Base-by-base conservation (phyloP, 2,797 vertebrate genomes). In the Perodicticus potto region DNA sequence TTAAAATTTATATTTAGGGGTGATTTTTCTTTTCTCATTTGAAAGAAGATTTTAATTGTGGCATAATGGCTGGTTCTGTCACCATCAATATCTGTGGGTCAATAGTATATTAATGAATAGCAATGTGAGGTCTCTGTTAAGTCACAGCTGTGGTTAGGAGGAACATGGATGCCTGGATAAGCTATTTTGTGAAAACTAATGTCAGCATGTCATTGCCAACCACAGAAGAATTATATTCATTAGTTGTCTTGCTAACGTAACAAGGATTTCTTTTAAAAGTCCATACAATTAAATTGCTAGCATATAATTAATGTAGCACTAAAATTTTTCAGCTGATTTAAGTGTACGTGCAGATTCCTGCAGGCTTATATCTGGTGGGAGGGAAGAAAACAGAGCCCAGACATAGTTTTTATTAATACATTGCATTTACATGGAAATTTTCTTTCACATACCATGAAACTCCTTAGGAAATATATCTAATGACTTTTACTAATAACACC, bases 1-100 rank as follows among this genome's bases (percentile, higher is more conserved):
- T 96, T 91, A 91, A 97, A 96, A 97, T 97, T 92, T 96, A 95
- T 97, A 96, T 96, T 94, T 80, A 95, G 78, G 73, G 69, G 77
- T 74, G 55, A 97, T 97, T 94, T 97, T 96, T 95, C 92, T 96
- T 89, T 91, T 82, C 89, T 95, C n/a, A 2, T 95, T 86, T 96
- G 96, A 97, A 95, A 83, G 92, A 93, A 93, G 82, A 63, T 96
- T 96, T 97, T 96, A 97, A 97, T 97, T 97, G 96, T 96, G 84
- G 40, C 72, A 34, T 89, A 97, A 97, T 93, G 96, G 87, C 83
- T 73, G 81, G 91, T 89, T 59, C 69, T 73, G 77, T 93, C 61
- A 40, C 67, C 94, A 94, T 97, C 87, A 91, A 93, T 97, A 95
- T 91, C 80, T 2, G 9, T 27, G 76, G 95, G 91, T 96, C 97